These are phyloP conservation scores for Semicossyphus pulcher DNA, from an alignment of 2,113 vertebrate genomes.

Conservation along the genomic window DNA sequence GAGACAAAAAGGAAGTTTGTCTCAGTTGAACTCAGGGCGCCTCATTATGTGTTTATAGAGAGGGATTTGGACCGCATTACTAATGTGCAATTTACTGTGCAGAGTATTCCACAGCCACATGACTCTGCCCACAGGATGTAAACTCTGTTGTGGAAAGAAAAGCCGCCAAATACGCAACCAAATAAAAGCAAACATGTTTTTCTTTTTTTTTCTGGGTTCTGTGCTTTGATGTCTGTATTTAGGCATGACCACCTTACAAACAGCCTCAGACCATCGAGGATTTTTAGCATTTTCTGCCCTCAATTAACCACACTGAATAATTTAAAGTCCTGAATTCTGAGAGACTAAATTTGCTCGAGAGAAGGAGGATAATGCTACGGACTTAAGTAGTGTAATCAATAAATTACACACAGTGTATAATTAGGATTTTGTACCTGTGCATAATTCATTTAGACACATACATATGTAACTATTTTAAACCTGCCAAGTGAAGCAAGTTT, in stretches of 20 bases:
- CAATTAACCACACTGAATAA: constrained; percentile 63
- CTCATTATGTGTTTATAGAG: constrained; percentile 42
- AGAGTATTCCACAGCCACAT: constrained; percentile 7
- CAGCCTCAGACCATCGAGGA: constrained; percentile 40
- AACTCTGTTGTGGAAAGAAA: constrained; percentile 24
- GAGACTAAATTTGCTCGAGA: constrained; percentile 23
- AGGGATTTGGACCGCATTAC: constrained; percentile 33
- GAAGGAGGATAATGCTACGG: constrained; percentile 13
- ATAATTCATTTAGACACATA: constrained; percentile 30
- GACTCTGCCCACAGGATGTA: constrained; percentile 33
- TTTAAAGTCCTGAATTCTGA: constrained; percentile 43
- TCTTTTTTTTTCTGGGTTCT: not conserved
- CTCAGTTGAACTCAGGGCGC: constrained; percentile 12
- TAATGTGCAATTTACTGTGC: constrained; percentile 37
- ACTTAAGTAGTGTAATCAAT: constrained; percentile 36
- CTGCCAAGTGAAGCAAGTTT: too few relatives aligned
- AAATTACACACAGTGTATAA: constrained; percentile 29
- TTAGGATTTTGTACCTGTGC: constrained; percentile 24
- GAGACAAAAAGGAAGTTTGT: constrained; percentile 24
- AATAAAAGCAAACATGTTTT: constrained; percentile 32
- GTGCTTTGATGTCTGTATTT: constrained; percentile 56
- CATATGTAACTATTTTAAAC: not conserved
- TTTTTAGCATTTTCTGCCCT: constrained; percentile 38
- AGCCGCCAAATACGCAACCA: constrained; percentile 23
- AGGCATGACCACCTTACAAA: constrained; percentile 41